Conservation (phyloP, 1,140 invertebrate genomes). For the Lepidurus arcticus region DNA sequence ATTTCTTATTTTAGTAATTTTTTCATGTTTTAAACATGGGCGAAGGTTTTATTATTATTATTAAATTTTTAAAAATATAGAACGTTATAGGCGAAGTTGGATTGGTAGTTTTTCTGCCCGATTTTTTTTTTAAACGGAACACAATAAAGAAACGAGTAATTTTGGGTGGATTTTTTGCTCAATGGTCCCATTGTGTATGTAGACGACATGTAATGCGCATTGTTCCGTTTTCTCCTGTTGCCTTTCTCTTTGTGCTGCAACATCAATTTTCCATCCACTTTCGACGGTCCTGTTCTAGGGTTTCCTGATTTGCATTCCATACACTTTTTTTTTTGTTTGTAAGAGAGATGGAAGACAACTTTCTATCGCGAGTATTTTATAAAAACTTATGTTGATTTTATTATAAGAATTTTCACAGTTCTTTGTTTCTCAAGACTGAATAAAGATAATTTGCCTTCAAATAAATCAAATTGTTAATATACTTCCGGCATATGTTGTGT, state of each 20-base stretch:
- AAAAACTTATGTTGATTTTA: too few species aligned
- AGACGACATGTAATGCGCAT: background rate
- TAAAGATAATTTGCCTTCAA: too few species aligned
- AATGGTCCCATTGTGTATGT: background rate
- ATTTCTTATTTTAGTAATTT: slow-evolving; percentile 6
- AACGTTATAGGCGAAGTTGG: too few species aligned
- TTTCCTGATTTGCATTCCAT: slow-evolving; percentile 10
- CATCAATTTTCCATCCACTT: background rate
- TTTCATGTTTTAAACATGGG: background rate
- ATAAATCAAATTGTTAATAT: background rate
- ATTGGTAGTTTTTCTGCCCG: too few species aligned
- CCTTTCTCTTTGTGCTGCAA: background rate
- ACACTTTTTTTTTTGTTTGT: background rate
- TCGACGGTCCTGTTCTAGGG: background rate
- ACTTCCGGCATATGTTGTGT: background rate
- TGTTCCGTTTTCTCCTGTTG: background rate
- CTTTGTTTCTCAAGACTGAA: too few species aligned
- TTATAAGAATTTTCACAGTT: too few species aligned
- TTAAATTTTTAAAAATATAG: background rate
- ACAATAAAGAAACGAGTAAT: background rate
- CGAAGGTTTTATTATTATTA: background rate
- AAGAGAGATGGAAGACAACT: background rate
- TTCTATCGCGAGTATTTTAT: background rate
- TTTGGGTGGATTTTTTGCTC: background rate
- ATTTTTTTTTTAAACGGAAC: too few species aligned